phyloP scores from a whole-genome alignment of 1,140 invertebrate genomes.

The Dendrolimus kikuchii region DNA sequence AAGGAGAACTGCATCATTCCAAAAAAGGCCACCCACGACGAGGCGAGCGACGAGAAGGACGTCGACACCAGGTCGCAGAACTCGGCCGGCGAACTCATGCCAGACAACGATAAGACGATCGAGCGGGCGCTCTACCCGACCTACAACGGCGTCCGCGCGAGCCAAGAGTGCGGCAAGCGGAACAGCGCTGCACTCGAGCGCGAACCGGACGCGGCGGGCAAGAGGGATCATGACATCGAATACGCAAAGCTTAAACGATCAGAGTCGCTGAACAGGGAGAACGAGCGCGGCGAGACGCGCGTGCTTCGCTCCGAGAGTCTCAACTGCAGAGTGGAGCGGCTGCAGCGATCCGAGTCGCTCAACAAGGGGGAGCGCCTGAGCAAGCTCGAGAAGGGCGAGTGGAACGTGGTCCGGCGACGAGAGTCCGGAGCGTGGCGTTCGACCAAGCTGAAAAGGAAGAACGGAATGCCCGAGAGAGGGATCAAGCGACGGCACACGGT shows the following conservation, averaged over 20 bases:
- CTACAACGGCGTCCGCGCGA: slow-evolving; percentile 13
- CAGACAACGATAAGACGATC: slow-evolving; percentile 47
- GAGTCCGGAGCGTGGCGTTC: slow-evolving; percentile 72
- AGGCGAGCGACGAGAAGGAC: slow-evolving; percentile 44
- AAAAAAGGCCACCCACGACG: slow-evolving; percentile 14
- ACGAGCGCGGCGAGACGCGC: slow-evolving; percentile 50
- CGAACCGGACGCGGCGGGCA: slow-evolving; percentile 12
- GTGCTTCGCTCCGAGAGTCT: slow-evolving; percentile 74
- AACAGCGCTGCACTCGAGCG: slow-evolving; percentile 33
- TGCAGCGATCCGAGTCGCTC: slow-evolving; percentile 78
- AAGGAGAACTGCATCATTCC: slow-evolving; percentile 32
- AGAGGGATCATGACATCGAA: slow-evolving; percentile 16
- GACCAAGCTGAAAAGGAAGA: slow-evolving; percentile 81
- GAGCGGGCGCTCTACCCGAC: slow-evolving; percentile 18
- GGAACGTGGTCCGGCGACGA: slow-evolving; percentile 81
- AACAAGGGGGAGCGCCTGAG: slow-evolving; percentile 82
- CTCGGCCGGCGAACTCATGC: slow-evolving; percentile 33
- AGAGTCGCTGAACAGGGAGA: slow-evolving; percentile 73
- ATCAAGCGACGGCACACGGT: slow-evolving; percentile 94
- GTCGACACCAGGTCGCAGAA: slow-evolving; percentile 53
- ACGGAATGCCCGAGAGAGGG: slow-evolving; percentile 82
- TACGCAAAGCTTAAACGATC: slow-evolving; percentile 71
- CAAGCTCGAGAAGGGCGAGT: slow-evolving; percentile 88
- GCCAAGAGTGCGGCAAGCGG: slow-evolving; percentile 34
- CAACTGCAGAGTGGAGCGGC: slow-evolving; percentile 61